Evolutionary conservation across 2,113 vertebrate species (phyloP), one percentile per base, ranked within the genome.

Genomic region (Pipra filicauda): DNA sequence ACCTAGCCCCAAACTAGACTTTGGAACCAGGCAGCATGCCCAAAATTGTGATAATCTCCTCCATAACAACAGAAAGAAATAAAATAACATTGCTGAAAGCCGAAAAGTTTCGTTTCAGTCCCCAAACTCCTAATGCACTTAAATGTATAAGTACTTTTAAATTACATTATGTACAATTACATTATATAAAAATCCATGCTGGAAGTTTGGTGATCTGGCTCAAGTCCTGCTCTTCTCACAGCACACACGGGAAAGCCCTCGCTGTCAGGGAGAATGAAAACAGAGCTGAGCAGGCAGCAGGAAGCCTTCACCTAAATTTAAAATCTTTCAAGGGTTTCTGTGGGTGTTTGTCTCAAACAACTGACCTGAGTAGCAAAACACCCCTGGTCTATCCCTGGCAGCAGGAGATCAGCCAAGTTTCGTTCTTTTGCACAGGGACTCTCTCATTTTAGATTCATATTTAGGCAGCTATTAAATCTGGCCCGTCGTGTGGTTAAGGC

Each of bases 381-480:
- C 21, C 48, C 24, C 26, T 52, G 2, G 15, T 31, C 52, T 65
- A 18, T 65, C 85, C 82, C 95, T 92, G 72, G 73, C 77, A 82
- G 85, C 75, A 49, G 92, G 51, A 84, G 13, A 87, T 44, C 39
- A 16, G 69, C 83, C 83, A 31, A 44, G 18, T 65, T 89, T 66
- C 22, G 8, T 84, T 81, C 65, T 94, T 69, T 48, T 74, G 88
- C 85, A 49, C 54, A 8, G 61, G 44, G 39, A 51, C 48, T 41
- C 37, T 69, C 88, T 92, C 77, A 35, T 74, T 85, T 84, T 54
- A 58, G 11, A 87, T 69, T 92, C 77, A 20, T 58, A 62, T 85
- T 92, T 70, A 54, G 91, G 89, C 90, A 85, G 90, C 66, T 94
- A 37, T 97, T 91, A 93, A 96, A 96, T 93, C 87, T 88, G 94